Conservation (phyloP, 2,797 vertebrate species). For the Semotilus atromaculatus region DNA sequence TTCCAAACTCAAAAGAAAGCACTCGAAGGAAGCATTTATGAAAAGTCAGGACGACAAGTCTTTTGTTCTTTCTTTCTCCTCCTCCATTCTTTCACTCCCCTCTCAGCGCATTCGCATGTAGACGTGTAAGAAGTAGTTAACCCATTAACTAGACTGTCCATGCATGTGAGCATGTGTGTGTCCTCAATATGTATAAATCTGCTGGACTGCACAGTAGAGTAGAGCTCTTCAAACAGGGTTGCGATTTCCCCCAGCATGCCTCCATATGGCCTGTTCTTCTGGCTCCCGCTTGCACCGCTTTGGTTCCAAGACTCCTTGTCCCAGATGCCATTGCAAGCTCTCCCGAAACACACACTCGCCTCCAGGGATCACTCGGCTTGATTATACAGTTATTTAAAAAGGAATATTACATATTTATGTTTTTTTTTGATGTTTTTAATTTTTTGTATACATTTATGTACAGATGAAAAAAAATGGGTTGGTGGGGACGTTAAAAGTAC, state of each 20-base stretch:
- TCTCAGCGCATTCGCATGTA: slow-evolving; percentile 6
- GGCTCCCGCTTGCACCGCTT: slow-evolving; percentile 33
- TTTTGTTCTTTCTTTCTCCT: slow-evolving; percentile 1
- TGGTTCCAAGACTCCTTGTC: slow-evolving; percentile 51
- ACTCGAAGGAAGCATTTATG: background rate
- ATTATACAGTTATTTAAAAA: slow-evolving; percentile 49
- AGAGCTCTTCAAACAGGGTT: slow-evolving; percentile 40
- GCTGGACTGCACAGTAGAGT: slow-evolving; percentile 37
- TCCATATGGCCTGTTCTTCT: slow-evolving; percentile 59
- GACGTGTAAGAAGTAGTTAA: slow-evolving; percentile 21
- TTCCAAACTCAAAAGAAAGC: slow-evolving; percentile 4
- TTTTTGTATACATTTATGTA: background rate
- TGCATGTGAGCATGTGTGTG: slow-evolving; percentile 54
- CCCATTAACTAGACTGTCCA: slow-evolving; percentile 33
- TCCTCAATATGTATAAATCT: slow-evolving; percentile 47
- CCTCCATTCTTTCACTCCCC: slow-evolving; percentile 4
- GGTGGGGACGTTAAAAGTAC: background rate
- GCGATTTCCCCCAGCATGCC: slow-evolving; percentile 40
- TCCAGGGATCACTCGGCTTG: slow-evolving; percentile 53
- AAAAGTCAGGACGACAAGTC: background rate
- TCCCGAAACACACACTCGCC: slow-evolving; percentile 31
- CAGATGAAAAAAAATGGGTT: background rate
- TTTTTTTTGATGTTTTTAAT: background rate
- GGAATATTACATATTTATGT: background rate
- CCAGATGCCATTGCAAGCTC: slow-evolving; percentile 53